A percentile compares a stretch with the other conserved stretches of the same genome.
phyloP scores from a whole-genome alignment of 1,140 invertebrate species.

The Drosophila eugracilis region DNA sequence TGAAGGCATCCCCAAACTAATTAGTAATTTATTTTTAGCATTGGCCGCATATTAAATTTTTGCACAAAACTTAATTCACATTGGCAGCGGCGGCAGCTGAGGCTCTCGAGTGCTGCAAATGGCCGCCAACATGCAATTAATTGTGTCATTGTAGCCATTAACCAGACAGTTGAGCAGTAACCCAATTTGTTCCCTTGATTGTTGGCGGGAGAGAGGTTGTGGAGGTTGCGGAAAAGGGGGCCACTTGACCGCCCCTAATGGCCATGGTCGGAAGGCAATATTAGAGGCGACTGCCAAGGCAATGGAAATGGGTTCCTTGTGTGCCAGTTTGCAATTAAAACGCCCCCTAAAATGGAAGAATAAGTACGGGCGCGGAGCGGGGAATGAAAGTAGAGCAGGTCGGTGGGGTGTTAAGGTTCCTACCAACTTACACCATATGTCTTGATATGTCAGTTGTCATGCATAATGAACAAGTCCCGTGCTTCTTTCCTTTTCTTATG shows the following conservation, averaged over 20 bases:
- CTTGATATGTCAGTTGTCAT: constrained; percentile 77
- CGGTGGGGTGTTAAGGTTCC: constrained; percentile 32
- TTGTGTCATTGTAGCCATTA: constrained; percentile 82
- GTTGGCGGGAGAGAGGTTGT: constrained; percentile 22
- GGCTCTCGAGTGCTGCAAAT: constrained; percentile 34
- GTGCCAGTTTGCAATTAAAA: constrained; percentile 77
- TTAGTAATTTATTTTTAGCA: constrained; percentile 74
- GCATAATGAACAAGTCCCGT: constrained; percentile 59
- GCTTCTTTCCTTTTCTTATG: constrained; percentile 7
- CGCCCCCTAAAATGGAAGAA: constrained; percentile 53
- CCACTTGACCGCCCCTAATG: constrained; percentile 68
- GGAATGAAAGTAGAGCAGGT: neutral
- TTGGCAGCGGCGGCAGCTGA: constrained; percentile 34
- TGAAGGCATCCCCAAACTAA: constrained; percentile 19
- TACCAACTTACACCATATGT: constrained; percentile 54
- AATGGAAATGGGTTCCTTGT: constrained; percentile 43
- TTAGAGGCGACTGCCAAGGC: constrained; percentile 33
- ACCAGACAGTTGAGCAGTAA: constrained; percentile 82
- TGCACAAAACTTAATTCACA: constrained; percentile 67
- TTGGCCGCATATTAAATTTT: constrained; percentile 71
- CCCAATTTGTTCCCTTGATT: constrained; percentile 79
- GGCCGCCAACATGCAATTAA: constrained; percentile 77
- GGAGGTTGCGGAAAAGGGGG: neutral
- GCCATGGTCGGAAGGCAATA: constrained; percentile 36
- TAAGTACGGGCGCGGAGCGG: neutral